Evolutionary conservation across 2,797 vertebrate genomes (phyloP).

Genomic region (Sebastolobus alascanus): DNA sequence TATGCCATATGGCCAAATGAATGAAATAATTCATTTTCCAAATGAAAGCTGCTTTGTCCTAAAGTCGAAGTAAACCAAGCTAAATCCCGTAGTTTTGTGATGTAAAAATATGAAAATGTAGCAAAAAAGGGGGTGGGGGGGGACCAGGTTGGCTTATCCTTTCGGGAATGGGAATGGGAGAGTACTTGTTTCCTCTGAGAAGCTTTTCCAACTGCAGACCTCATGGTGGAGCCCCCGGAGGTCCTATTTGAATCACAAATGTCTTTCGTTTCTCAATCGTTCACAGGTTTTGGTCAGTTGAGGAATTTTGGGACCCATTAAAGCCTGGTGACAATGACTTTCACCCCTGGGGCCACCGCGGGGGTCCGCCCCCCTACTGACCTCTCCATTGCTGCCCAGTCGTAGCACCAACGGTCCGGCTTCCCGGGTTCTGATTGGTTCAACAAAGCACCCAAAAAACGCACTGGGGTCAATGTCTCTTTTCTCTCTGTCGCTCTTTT

Average conservation of each 20-base stretch:
- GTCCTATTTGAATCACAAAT: slow-evolving; percentile 83
- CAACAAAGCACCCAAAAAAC: slow-evolving; percentile 58
- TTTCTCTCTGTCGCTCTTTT: slow-evolving; percentile 59
- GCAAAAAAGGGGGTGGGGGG: slow-evolving; percentile 7
- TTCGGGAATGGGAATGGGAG: slow-evolving; percentile 43
- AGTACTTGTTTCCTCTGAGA: slow-evolving; percentile 72
- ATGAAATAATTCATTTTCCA: slow-evolving; percentile 47
- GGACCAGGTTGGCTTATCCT: slow-evolving; percentile 63
- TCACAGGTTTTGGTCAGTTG: slow-evolving; percentile 80
- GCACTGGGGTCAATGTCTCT: slow-evolving; percentile 70
- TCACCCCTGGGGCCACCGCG: slow-evolving; percentile 71
- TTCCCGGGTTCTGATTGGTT: slow-evolving; percentile 63
- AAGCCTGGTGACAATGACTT: slow-evolving; percentile 81
- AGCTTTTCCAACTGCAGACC: slow-evolving; percentile 64
- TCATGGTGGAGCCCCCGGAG: slow-evolving; percentile 65
- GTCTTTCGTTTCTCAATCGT: slow-evolving; percentile 72
- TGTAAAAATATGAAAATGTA: slow-evolving; percentile 74
- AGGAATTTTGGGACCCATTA: slow-evolving; percentile 76
- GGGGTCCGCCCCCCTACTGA: slow-evolving; percentile 74
- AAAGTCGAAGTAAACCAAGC: slow-evolving; percentile 29
- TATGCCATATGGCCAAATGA: slow-evolving; percentile 19
- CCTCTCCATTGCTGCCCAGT: slow-evolving; percentile 67
- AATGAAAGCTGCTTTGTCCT: slow-evolving; percentile 30
- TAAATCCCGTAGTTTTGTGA: slow-evolving; percentile 70
- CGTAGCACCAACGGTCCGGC: slow-evolving; percentile 36